Evolutionary conservation across 2,797 vertebrate species (phyloP), one percentile per base, ranked within the genome.

Genomic region (Neoniphon sammara): DNA sequence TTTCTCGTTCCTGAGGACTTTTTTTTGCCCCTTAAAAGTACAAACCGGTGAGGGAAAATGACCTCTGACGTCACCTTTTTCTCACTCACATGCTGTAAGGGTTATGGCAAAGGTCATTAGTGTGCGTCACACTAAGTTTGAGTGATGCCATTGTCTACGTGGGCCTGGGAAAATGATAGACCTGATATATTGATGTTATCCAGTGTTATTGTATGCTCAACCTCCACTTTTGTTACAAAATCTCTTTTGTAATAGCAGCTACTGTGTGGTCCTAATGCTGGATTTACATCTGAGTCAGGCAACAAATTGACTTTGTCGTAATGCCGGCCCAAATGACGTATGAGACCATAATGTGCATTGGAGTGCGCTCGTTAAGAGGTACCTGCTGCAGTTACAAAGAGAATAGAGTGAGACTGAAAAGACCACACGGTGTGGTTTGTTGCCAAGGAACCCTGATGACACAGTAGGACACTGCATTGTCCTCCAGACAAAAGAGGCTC

Each of bases 401-500:
- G 72, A 75, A 47, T 56, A 75, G 61, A 83, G 81, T 85, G 78
- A 62, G 50, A 17, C 68, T 85, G 73, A 90, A 92, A 88, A 83
- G 87, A 81, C 87, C 92, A 90, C 91, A 85, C 83, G 66, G 86
- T 88, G 87, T 78, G 92, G 83, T 82, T 87, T 91, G 91, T 94
- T 92, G 91, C 93, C 80, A 42, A 78, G 89, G 87, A 86, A 89
- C 85, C 63, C 83, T 73, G 82, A 81, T 88, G 91, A 90, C 92
- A 92, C 88, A 92, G 91, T 84, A 78, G 91, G 91, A 92, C 79
- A 52, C 80, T 55, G 75, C 85, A 91, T 94, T 94, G 93, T 95
- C 85, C 88, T 52, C 60, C 64, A 77, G 87, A 91, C 93, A 94
- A 94, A 93, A 90, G 88, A 71, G 69, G 74, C 87, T 93, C 83